Base-by-base conservation (phyloP, 2,888 invertebrate species). In the Stegophylla sp. region DNA sequence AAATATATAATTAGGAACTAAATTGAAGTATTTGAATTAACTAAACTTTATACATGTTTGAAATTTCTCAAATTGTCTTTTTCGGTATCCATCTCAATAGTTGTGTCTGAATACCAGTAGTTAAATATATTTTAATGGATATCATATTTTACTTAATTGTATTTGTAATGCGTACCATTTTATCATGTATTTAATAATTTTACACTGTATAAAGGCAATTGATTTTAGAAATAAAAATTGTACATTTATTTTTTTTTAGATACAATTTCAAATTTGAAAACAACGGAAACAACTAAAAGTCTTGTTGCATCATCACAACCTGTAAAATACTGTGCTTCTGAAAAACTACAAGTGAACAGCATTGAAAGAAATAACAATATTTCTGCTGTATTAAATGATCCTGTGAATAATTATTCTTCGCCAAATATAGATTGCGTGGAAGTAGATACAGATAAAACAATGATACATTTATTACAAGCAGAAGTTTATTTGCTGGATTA, bases 401-500 rank as follows among this genome's bases (percentile, higher is more conserved):
- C 43, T 10, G 4, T 66, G 12, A 43, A 17, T 3, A 15, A 13
- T 41, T n/a, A 3, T 41, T 13, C 15, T n/a, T 3, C 28, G 41
- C 17, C 12, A 34, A 3, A 41, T 13, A 9, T 41, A n/a, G 20
- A 23, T 20, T 45, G 10, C 3, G 20, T 20, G 1, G 10, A 56
- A 12, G 12, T 9, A 20, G 56, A 56, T 12, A 12, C 41, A 41
- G 43, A 23, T 9, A 56, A 72, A 72, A 15, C 17, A 17, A 23
- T 61, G 13, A 72, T 82, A 13, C 83, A 59, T 41, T 73, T 89
- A 90, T 85, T 92, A 56, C 90, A 90, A 84, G 89, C 89, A 0
- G 93, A 93, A 85, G 89, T 90, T 84, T 90, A 90, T 74, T 85
- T 93, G 12, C 88, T 92, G 48, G 90, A 91, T 82, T 85, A 91